Conservation (phyloP, 2,888 invertebrate species). For the Brachynemurus nebulosus region DNA sequence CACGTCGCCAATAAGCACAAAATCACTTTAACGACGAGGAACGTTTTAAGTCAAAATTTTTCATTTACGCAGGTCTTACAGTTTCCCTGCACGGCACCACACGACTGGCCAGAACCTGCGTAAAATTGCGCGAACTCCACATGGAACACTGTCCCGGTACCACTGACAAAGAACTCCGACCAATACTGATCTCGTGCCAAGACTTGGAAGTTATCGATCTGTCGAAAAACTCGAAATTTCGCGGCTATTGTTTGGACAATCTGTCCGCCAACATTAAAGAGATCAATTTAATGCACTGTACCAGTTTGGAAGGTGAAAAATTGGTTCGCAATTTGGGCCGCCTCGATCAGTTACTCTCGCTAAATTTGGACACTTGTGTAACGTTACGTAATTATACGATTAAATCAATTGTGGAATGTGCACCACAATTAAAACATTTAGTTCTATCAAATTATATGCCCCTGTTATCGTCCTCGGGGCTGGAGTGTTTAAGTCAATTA, state of each 20-base stretch:
- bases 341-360: not conserved
- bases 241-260: not conserved
- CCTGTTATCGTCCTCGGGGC: not conserved
- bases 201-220: conserved; percentile 4
- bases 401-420: not conserved
- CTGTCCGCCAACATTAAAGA: not conserved
- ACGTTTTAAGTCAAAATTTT: no score
- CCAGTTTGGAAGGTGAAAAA: not conserved
- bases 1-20: no score
- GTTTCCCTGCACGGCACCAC: conserved; percentile 1
- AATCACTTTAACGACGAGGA: no score
- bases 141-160: conserved; percentile 4
- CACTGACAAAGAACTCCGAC: not conserved
- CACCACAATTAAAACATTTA: conserved; percentile 3
- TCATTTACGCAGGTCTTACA: not conserved
- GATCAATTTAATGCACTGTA: conserved; percentile 1
- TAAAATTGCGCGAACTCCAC: not conserved
- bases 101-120: not conserved
- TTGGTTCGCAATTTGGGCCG: not conserved
- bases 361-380: conserved; percentile 1
- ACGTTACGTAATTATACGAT: conserved; percentile 5
- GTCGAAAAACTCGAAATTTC: conserved; percentile 3
- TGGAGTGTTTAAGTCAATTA: not conserved
- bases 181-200: not conserved
- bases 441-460: conserved; percentile 6